A percentile compares a stretch with the other conserved stretches of the same genome.
Evolutionary conservation across 2,888 invertebrate species (phyloP).

Genomic region (Scaptomyza cyrtandrae): DNA sequence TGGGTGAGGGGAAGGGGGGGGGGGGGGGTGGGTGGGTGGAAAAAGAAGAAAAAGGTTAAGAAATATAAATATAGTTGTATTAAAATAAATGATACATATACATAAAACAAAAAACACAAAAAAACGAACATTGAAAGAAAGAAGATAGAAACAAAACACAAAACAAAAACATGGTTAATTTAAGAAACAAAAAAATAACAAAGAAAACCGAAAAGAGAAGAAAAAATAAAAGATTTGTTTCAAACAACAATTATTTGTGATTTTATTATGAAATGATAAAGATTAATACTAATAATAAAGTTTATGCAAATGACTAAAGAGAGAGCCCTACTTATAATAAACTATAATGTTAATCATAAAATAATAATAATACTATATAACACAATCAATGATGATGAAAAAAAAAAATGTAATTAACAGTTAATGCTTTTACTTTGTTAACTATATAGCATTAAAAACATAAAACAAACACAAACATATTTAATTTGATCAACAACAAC

Average conservation of each 20-base stretch:
- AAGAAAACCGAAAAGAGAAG: slow-evolving; percentile 89
- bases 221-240: slow-evolving; percentile 86
- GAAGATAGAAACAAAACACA: slow-evolving; percentile 3
- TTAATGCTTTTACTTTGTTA: slow-evolving; percentile 70
- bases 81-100: slow-evolving; percentile 30
- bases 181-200: slow-evolving; percentile 91
- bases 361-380: slow-evolving; percentile 34
- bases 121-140: slow-evolving; percentile 12
- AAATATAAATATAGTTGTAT: slow-evolving; percentile 25
- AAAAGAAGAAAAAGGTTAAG: slow-evolving; percentile 9
- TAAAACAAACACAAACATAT: slow-evolving; percentile 2
- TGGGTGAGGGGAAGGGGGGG: too few relatives aligned
- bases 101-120: slow-evolving; percentile 14
- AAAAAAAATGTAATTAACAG: slow-evolving; percentile 36
- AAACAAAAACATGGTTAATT: slow-evolving; percentile 33
- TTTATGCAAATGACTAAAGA: slow-evolving; percentile 66
- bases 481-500: slow-evolving; percentile 17
- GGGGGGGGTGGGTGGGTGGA: too few relatives aligned
- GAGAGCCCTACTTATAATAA: slow-evolving; percentile 38
- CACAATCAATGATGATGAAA: slow-evolving; percentile 13
- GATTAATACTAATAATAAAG: slow-evolving; percentile 46
- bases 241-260: slow-evolving; percentile 77
- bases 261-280: slow-evolving; percentile 74
- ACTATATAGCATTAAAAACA: slow-evolving; percentile 22
- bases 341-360: slow-evolving; percentile 57